A percentile compares a stretch with the other conserved stretches of the same genome.
phyloP scores from a whole-genome alignment of 2,797 vertebrate genomes.

The Rhynchonycteris naso region DNA sequence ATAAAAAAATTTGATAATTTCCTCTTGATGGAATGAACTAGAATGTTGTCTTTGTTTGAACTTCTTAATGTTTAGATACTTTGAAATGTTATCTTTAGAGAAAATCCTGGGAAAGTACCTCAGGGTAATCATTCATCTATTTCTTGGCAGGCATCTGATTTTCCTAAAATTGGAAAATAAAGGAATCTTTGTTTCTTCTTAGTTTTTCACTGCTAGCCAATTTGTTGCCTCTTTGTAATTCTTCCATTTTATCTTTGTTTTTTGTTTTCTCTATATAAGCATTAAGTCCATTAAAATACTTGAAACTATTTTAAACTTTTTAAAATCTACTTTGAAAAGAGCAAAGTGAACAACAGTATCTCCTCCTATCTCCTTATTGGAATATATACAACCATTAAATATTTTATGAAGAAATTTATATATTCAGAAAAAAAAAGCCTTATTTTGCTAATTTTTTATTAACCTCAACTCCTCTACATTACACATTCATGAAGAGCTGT shows the following conservation, averaged over 20 bases:
- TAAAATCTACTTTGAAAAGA: neutral
- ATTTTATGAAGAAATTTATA: neutral
- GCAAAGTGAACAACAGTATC: neutral
- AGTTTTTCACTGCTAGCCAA: neutral
- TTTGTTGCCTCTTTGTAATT: neutral
- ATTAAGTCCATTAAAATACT: neutral
- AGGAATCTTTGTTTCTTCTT: constrained; percentile 6
- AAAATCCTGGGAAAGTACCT: neutral
- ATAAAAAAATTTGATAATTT: neutral
- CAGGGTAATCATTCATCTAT: neutral
- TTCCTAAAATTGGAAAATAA: neutral
- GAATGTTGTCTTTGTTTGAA: neutral
- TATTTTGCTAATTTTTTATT: neutral
- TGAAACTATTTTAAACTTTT: neutral
- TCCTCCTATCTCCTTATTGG: neutral
- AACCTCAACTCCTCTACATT: neutral
- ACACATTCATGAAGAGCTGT: neutral
- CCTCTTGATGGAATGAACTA: neutral
- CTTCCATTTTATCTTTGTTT: neutral
- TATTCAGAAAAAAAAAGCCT: neutral
- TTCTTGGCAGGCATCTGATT: neutral
- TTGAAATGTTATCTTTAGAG: neutral
- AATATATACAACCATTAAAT: neutral
- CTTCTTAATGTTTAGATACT: neutral
- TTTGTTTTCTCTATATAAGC: neutral